Percentiles rank a stretch among this genome's conserved stretches.
Conservation (phyloP, 2,797 vertebrate genomes). For the Coranthus polyacanthus region DNA sequence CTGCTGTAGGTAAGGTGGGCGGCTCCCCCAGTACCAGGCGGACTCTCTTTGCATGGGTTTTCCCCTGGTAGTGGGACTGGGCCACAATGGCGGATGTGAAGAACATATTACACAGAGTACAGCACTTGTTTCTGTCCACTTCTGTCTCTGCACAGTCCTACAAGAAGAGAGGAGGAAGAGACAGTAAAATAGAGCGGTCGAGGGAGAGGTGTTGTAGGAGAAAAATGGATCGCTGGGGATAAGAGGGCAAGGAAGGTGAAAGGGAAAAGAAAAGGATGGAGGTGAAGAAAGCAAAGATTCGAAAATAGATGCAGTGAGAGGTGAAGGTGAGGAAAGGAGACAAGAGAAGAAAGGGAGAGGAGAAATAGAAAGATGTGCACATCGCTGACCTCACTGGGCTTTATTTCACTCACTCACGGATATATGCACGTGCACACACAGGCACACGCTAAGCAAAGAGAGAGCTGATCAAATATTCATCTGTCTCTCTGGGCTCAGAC, state of each 20-base stretch:
- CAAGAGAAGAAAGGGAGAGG: slow-evolving; percentile 9
- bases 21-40: slow-evolving; percentile 87
- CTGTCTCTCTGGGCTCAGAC: slow-evolving; percentile 61
- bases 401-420: slow-evolving; percentile 14
- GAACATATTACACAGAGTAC: slow-evolving; percentile 91
- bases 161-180: slow-evolving; percentile 43
- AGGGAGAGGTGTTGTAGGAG: slow-evolving; percentile 5
- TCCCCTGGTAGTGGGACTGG: slow-evolving; percentile 90
- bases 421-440: slow-evolving; percentile 12
- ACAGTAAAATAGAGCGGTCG: slow-evolving; percentile 8
- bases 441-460: slow-evolving; percentile 52
- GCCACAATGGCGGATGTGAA: slow-evolving; percentile 91
- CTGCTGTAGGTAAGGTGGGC: slow-evolving; percentile 72
- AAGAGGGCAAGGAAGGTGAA: slow-evolving; percentile 28
- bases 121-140: slow-evolving; percentile 90
- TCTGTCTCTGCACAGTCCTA: slow-evolving; percentile 89
- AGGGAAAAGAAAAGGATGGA: slow-evolving; percentile 8
- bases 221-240: slow-evolving; percentile 18
- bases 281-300: slow-evolving; percentile 16
- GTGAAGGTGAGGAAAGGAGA: slow-evolving; percentile 51
- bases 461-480: slow-evolving; percentile 76
- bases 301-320: slow-evolving; percentile 27
- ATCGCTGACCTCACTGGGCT: slow-evolving; percentile 37
- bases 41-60: slow-evolving; percentile 90
- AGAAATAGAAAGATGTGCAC: slow-evolving; percentile 43